These are phyloP conservation scores for Halictus quadricinctus DNA, from an alignment of 2,888 invertebrate species.

Conservation along the genomic window DNA sequence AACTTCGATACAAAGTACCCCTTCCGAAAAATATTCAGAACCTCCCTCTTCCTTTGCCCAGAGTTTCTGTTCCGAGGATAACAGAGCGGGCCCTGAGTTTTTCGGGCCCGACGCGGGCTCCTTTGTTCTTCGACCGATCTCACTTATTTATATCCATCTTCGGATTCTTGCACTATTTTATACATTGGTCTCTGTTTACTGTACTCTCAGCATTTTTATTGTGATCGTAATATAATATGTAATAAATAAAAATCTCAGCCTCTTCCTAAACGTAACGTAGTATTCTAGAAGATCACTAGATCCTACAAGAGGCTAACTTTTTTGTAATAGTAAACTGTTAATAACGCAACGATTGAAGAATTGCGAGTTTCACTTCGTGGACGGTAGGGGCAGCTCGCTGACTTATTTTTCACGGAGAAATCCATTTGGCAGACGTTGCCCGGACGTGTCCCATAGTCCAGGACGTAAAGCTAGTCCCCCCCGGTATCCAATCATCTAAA, in stretches of 20 bases:
- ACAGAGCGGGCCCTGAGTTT: neutral
- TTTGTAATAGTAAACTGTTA: neutral
- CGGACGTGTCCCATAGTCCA: neutral
- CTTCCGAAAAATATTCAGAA: neutral
- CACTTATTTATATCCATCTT: neutral
- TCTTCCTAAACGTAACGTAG: neutral
- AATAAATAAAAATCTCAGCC: neutral
- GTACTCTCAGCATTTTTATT: neutral
- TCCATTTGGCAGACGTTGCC: neutral
- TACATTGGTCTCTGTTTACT: neutral
- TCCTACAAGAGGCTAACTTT: neutral
- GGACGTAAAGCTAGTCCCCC: conserved; percentile 1
- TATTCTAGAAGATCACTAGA: neutral
- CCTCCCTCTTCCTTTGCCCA: neutral
- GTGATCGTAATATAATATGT: no score
- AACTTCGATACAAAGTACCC: neutral
- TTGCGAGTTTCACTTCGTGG: neutral
- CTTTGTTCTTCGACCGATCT: neutral
- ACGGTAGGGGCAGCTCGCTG: neutral
- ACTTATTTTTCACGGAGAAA: neutral
- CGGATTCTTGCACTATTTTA: neutral
- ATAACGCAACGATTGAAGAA: neutral
- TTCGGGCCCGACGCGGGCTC: neutral
- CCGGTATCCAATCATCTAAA: conserved; percentile 79
- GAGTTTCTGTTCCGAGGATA: neutral